Percentiles rank a stretch among this genome's conserved stretches.
These are phyloP conservation scores for Drosophila repletoides DNA, from an alignment of 1,140 invertebrate species.

Conservation along the genomic window DNA sequence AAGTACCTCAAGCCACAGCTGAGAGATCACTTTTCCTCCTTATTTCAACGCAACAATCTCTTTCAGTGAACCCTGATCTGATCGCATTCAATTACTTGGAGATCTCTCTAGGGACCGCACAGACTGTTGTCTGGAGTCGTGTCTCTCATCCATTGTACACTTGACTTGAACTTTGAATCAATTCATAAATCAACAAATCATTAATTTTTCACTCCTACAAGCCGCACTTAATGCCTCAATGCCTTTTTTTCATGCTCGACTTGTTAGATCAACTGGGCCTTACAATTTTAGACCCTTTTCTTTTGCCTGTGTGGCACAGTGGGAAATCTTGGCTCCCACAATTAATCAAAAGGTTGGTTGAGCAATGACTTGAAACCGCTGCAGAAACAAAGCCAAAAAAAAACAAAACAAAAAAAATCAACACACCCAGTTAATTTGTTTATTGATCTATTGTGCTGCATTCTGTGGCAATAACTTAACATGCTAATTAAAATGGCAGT, in stretches of 20 bases:
- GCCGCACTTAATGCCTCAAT: constrained; percentile 13
- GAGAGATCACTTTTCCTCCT: neutral
- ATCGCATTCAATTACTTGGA: constrained; percentile 10
- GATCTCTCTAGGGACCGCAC: constrained; percentile 57
- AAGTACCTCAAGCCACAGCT: neutral
- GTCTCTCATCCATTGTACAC: constrained; percentile 61
- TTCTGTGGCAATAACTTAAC: constrained; percentile 45
- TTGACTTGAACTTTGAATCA: constrained; percentile 75
- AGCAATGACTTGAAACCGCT: constrained; percentile 63
- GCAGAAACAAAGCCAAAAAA: constrained; percentile 2
- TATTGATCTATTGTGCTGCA: constrained; percentile 65
- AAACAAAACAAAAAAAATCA: no score
- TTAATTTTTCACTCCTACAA: constrained; percentile 76
- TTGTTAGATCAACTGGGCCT: neutral
- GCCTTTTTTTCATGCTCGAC: constrained; percentile 34
- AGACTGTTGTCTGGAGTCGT: constrained; percentile 22
- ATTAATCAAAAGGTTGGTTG: constrained; percentile 65
- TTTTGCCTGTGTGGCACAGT: constrained; percentile 31
- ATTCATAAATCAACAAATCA: constrained; percentile 82
- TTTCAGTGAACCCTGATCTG: neutral
- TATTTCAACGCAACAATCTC: neutral
- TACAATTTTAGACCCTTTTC: neutral
- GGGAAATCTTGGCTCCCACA: constrained; percentile 76
- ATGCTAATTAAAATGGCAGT: constrained; percentile 72
- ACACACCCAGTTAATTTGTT: constrained; percentile 72